phyloP scores from a whole-genome alignment of 1,140 invertebrate species.

The Dufourea novaeangliae region DNA sequence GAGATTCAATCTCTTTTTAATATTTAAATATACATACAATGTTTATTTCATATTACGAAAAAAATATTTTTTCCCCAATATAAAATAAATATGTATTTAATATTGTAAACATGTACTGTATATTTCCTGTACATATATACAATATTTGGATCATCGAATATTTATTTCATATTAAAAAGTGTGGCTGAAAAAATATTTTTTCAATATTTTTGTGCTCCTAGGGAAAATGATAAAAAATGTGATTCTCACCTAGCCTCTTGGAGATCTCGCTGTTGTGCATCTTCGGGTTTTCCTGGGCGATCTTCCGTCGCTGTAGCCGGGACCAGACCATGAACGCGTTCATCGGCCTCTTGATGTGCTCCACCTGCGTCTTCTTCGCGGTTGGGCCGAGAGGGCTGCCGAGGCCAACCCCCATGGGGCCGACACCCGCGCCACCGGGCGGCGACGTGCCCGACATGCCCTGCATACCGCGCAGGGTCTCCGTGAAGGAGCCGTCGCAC shows the following conservation, averaged over 20 bases:
- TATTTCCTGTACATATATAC: no score
- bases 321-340: slow-evolving; percentile 93
- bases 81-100: no score
- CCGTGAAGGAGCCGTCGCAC: slow-evolving; percentile 80
- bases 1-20: no score
- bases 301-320: slow-evolving; percentile 92
- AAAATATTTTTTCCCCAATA: no score
- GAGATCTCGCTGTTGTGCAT: slow-evolving; percentile 99
- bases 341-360: slow-evolving; percentile 86
- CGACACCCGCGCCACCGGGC: slow-evolving; percentile 72
- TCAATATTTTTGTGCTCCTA: no score
- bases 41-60: no score
- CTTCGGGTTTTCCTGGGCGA: slow-evolving; percentile 98
- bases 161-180: no score
- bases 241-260: slow-evolving; percentile 92
- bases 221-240: no score
- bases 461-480: slow-evolving; percentile 78
- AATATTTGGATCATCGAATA: no score
- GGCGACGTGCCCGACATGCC: slow-evolving; percentile 77
- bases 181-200: no score
- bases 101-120: no score
- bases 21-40: no score
- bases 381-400: slow-evolving; percentile 69
- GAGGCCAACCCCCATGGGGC: slow-evolving; percentile 75
- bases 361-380: slow-evolving; percentile 79